Evolutionary conservation across 1,140 invertebrate species (phyloP).

Genomic region (Psix sp.): DNA sequence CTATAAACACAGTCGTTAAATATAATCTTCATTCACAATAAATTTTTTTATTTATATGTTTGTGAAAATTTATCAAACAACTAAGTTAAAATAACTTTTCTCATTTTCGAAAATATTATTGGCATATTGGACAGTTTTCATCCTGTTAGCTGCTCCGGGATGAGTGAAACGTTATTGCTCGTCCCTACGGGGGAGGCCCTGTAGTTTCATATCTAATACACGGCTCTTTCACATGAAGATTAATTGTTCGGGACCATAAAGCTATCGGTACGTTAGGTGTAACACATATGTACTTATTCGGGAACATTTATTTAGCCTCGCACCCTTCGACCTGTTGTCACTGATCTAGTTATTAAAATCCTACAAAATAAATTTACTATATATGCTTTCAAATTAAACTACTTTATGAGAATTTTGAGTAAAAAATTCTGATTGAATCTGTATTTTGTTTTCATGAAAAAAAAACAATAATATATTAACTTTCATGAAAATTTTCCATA

Average conservation of each 20-base stretch:
- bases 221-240: conserved; percentile 69
- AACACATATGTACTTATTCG: conserved; percentile 57
- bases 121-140: conserved; percentile 53
- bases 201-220: conserved; percentile 68
- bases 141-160: conserved; percentile 35
- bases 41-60: too few relatives aligned
- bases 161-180: conserved; percentile 70
- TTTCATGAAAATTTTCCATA: too few relatives aligned
- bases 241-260: conserved; percentile 70
- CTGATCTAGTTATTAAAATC: conserved; percentile 54
- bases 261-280: conserved; percentile 63
- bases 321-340: conserved; percentile 54
- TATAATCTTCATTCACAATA: too few relatives aligned
- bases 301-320: conserved; percentile 52
- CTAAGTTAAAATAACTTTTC: conserved; percentile 11
- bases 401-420: too few relatives aligned
- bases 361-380: conserved; percentile 43
- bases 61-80: too few relatives aligned
- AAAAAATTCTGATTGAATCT: too few relatives aligned
- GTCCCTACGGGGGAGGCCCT: conserved; percentile 65
- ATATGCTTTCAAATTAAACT: conserved; percentile 18
- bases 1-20: too few relatives aligned
- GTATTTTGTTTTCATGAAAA: too few relatives aligned
- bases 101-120: conserved; percentile 22
- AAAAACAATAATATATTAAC: too few relatives aligned